phyloP scores from a whole-genome alignment of 2,797 vertebrate genomes.

The Allobates femoralis region DNA sequence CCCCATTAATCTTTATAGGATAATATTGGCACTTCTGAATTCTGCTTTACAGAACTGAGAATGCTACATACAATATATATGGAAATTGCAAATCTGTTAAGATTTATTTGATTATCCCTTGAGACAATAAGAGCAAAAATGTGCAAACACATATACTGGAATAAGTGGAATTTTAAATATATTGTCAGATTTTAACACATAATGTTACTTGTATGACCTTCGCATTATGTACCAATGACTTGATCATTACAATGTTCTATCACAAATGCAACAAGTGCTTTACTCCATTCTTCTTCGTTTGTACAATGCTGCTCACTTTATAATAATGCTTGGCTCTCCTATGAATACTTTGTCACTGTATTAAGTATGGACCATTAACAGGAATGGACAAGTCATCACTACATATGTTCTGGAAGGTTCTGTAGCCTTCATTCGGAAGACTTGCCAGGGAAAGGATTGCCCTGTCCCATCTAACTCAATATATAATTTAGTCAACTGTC shows the following conservation, averaged over 20 bases:
- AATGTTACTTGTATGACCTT: background rate
- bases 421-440: background rate
- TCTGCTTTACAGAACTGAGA: slow-evolving; percentile 16
- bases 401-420: background rate
- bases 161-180: background rate
- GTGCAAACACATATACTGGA: slow-evolving; percentile 1
- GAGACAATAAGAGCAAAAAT: background rate
- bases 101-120: slow-evolving; percentile 61
- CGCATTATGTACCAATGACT: background rate
- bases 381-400: too few species aligned
- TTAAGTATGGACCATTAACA: too few species aligned
- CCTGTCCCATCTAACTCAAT: background rate
- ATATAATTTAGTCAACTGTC: background rate
- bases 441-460: background rate
- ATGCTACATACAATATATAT: slow-evolving; percentile 34
- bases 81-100: slow-evolving; percentile 30
- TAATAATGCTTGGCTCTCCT: too few species aligned
- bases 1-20: slow-evolving; percentile 65
- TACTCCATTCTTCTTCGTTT: too few species aligned
- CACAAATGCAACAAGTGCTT: too few species aligned
- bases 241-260: background rate
- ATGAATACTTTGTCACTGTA: too few species aligned
- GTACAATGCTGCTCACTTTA: too few species aligned
- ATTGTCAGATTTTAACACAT: background rate
- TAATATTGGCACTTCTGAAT: slow-evolving; percentile 60